These are phyloP conservation scores for Sinonovacula constricta DNA, from an alignment of 1,140 invertebrate genomes.

Conservation along the genomic window DNA sequence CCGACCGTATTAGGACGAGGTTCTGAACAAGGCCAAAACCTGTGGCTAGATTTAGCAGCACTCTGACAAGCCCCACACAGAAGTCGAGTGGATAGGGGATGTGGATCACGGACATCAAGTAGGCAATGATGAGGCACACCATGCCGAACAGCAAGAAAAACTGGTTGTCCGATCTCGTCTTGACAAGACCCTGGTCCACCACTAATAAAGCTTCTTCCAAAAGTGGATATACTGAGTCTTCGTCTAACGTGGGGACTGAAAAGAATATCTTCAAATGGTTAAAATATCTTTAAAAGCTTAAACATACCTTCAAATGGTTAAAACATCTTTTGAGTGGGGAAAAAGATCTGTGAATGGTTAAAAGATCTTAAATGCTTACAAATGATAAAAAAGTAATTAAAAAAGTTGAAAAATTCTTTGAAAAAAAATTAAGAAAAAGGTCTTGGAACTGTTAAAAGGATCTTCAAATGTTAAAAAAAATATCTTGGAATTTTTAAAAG, in stretches of 20 bases:
- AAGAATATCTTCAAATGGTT: too few species aligned
- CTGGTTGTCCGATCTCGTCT: conserved; percentile 1
- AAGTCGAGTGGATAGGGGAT: conserved; percentile 44
- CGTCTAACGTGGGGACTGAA: too few species aligned
- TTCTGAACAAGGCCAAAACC: conserved; percentile 33
- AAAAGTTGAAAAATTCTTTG: too few species aligned
- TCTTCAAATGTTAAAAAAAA: too few species aligned
- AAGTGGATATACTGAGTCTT: too few species aligned
- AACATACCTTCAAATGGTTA: too few species aligned
- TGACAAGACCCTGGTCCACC: conserved; percentile 9
- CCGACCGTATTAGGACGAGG: conserved; percentile 39
- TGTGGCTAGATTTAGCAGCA: conserved; percentile 14
- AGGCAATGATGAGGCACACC: conserved; percentile 15
- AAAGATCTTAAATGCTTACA: too few species aligned
- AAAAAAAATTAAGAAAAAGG: too few species aligned
- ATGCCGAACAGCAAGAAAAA: conserved; percentile 38
- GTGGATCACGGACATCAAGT: conserved; percentile 37
- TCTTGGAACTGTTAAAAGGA: too few species aligned
- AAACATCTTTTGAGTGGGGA: background rate
- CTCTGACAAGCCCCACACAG: conserved; percentile 23
- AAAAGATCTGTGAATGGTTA: background rate
- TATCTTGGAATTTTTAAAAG: too few species aligned
- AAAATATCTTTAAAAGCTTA: too few species aligned
- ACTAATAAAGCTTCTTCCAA: conserved; percentile 33
- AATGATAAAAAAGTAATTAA: too few species aligned